phyloP scores from a whole-genome alignment of 2,113 vertebrate genomes.

The Campylomormyrus tamandua region DNA sequence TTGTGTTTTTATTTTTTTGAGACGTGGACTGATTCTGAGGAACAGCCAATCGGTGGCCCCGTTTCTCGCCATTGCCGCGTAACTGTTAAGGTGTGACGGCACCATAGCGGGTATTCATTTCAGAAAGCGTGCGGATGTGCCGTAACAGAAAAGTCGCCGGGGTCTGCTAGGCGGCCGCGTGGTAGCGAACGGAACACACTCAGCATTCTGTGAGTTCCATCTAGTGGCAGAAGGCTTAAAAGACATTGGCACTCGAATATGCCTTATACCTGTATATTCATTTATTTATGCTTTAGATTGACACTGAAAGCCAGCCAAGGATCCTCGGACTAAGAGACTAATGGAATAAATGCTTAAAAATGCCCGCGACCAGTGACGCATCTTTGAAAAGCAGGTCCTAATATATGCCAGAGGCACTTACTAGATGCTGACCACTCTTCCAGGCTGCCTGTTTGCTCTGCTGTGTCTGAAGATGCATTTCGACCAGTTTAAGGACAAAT shows the following conservation, averaged over 20 bases:
- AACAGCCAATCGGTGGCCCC: neutral
- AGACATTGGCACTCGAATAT: neutral
- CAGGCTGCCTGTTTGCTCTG: neutral
- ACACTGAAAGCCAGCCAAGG: neutral
- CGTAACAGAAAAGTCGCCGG: neutral
- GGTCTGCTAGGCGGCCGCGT: neutral
- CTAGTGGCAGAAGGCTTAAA: constrained; percentile 11
- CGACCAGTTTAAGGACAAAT: neutral
- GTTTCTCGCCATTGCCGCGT: neutral
- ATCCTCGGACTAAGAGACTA: neutral
- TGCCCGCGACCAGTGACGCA: neutral
- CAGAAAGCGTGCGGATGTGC: neutral
- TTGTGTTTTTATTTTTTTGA: neutral
- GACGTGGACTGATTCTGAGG: neutral
- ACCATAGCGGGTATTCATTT: neutral
- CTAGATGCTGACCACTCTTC: neutral
- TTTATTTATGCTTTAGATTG: neutral
- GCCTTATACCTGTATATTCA: neutral
- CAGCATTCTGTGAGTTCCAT: constrained; percentile 15
- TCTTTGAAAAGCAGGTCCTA: neutral
- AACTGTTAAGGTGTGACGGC: neutral
- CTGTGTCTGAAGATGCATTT: neutral
- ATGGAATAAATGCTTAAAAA: neutral
- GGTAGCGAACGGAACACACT: neutral
- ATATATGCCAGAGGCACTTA: neutral